Evolutionary conservation across 2,113 vertebrate species (phyloP), one percentile per base, ranked within the genome.

Genomic region (Lamprologus lemairii): DNA sequence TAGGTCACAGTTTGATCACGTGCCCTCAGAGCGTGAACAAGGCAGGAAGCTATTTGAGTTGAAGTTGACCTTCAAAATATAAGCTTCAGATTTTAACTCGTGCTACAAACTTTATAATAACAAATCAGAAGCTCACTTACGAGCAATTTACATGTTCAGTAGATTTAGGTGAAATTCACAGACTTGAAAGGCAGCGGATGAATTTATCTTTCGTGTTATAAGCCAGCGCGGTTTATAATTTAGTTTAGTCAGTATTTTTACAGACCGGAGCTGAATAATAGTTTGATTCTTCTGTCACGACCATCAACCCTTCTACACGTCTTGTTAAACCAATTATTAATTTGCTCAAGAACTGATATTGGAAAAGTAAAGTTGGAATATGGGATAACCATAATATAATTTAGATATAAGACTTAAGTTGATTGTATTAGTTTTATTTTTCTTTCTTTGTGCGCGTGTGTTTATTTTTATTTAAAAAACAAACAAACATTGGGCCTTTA

Each of bases 1-100:
- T 0, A 12, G 51, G 8, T 5, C 8, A 45, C 7, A 8, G 51
- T 17, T 42, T 80, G 80, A 31, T 86, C 54, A 86, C 53, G 14
- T 3, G 73, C 33, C 78, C 4, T 7, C 1, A 28, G 19, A 63
- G 10, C 17, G 26, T 5, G 45, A 68, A 14, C 19, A 5, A 21
- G 28, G 49, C 54, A 23, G 19, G 71, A 87, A 49, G 80, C 45
- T 57, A 1, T 60, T 23, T 13, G 40, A 83, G 11, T 31, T 26
- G 2, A 14, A n/a, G 19, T 11, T 23, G 3, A 19, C 40, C 17
- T 91, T 87, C 86, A 91, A 85, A 91, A 91, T 91, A 88, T 88
- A 91, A 60, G 60, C 80, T 88, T 19, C 83, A 55, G 60, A 26
- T 73, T 73, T 73, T 2, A 73, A 73, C 40, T 45, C 21, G 5